Evolutionary conservation across 2,888 invertebrate genomes (phyloP).

Genomic region (Tridacna gigas): DNA sequence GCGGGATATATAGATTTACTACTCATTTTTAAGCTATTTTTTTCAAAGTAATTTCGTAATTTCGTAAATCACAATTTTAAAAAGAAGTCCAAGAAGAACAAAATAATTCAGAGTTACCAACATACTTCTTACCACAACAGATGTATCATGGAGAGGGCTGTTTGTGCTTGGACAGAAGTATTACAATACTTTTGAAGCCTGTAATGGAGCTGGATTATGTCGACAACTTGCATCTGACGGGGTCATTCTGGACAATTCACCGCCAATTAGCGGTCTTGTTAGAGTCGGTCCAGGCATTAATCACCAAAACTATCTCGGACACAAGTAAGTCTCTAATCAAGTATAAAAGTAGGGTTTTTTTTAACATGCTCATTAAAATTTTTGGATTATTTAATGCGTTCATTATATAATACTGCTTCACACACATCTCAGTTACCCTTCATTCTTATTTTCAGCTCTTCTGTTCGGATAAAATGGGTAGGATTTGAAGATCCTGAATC

Average conservation of each 20-base stretch:
- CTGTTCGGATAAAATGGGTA: slow-evolving; percentile 40
- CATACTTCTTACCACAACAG: not conserved
- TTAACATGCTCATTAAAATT: not conserved
- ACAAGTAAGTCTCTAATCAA: slow-evolving; percentile 40
- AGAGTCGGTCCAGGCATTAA: slow-evolving; percentile 41
- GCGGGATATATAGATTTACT: no score
- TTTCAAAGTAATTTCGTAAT: no score
- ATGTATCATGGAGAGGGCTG: slow-evolving; percentile 52
- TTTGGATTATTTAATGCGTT: not conserved
- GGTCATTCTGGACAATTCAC: slow-evolving; percentile 64
- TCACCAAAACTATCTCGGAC: slow-evolving; percentile 46
- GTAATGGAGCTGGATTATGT: slow-evolving; percentile 67
- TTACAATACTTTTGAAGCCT: slow-evolving; percentile 62
- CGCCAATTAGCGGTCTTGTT: slow-evolving; percentile 65
- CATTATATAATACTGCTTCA: not conserved
- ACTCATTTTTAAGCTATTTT: no score
- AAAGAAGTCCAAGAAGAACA: no score
- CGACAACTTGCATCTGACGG: slow-evolving; percentile 59
- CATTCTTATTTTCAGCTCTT: slow-evolving; percentile 29
- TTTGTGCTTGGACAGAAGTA: slow-evolving; percentile 61
- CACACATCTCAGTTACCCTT: no score
- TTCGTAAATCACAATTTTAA: no score
- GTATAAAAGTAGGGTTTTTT: no score
- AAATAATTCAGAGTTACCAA: no score
- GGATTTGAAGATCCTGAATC: slow-evolving; percentile 64